Evolutionary conservation across 1,140 invertebrate species (phyloP), one percentile per base, ranked within the genome.

Genomic region (Tetramorium parvispinum): DNA sequence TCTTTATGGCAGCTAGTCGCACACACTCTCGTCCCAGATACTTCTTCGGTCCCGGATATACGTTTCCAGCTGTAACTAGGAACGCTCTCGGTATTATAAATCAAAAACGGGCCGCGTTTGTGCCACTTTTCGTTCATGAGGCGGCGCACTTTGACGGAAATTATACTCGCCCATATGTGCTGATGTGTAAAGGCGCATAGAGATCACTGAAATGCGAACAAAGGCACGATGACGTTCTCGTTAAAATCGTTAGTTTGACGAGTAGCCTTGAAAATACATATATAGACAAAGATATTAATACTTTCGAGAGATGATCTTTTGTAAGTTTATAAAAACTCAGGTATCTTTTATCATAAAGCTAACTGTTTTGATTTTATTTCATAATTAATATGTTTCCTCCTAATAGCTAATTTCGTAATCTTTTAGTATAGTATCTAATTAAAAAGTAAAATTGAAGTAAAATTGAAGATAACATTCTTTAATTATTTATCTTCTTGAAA

Each of bases 61-160:
- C 57, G 59, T 55, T 89, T 89, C 51, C 78, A 83, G 77, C 71
- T 87, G 85, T 66, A 77, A 75, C 75, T 57, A 27, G 43, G 70
- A 81, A 49, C 65, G 65, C 37, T 88, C 49, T 46, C 76, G 65
- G 27, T 61, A 68, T 86, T 81, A 88, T 83, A 75, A 88, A 89
- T 86, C 83, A 88, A 86, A 88, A 88, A 88, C 49, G 63, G 5
- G 16, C 51, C 21, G 53, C 73, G 49, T 87, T 68, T 61, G 87
- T 57, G 55, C 59, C 53, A 51, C 65, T 88, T 81, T 59, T 75
- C 61, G 53, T 51, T 8, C 61, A 55, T 57, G 43, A 65, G 68
- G 53, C 76, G 63, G 53, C 32, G 13, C 11, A 68, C 75, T 87
- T 86, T 86, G 73, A 85, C 49, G 6, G 24, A 76, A 70, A 82